These are phyloP conservation scores for Odontamblyopus rebecca DNA, from an alignment of 2,797 vertebrate species.

Conservation along the genomic window DNA sequence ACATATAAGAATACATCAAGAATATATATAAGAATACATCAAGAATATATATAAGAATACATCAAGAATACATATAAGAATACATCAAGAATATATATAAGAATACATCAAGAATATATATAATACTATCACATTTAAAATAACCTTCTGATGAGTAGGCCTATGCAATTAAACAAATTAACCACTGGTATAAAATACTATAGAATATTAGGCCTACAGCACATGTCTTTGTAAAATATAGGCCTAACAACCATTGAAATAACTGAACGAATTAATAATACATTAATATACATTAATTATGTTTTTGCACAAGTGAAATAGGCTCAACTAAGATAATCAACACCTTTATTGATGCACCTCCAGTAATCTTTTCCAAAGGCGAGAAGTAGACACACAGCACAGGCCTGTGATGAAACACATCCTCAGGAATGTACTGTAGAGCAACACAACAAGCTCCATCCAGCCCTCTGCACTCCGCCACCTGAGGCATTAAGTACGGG, in stretches of 20 bases:
- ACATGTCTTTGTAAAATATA: no score
- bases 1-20: not conserved
- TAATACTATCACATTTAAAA: no score
- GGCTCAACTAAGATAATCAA: not conserved
- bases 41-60: no score
- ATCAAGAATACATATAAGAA: not conserved
- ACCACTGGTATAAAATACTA: no score
- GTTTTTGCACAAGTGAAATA: not conserved
- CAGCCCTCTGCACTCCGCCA: constrained; percentile 8
- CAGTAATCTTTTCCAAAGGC: not conserved
- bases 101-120: not conserved
- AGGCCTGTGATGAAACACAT: constrained; percentile 27
- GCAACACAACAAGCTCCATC: constrained; percentile 37
- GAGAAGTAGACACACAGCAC: constrained; percentile 7
- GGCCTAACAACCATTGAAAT: not conserved
- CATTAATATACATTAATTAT: not conserved
- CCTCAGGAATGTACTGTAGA: constrained; percentile 41
- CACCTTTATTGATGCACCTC: not conserved
- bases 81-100: no score
- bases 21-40: not conserved
- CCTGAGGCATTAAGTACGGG: constrained; percentile 4
- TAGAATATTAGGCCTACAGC: no score
- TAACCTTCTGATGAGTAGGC: no score
- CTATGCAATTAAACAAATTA: no score
- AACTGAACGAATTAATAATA: not conserved